These are phyloP conservation scores for Dione vanillae DNA, from an alignment of 2,888 invertebrate species.

Conservation along the genomic window DNA sequence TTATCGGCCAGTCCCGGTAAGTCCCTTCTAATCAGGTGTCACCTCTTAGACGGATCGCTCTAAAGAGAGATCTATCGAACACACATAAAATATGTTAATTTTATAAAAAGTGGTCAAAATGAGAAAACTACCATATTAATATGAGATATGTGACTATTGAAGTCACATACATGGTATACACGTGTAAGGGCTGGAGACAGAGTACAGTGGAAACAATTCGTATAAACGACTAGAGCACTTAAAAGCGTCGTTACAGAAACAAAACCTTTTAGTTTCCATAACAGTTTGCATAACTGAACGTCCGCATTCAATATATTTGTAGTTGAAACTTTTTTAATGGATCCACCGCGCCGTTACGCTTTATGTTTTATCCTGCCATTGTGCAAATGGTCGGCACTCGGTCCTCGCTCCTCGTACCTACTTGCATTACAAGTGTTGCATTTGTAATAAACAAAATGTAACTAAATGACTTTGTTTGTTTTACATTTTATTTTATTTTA, in stretches of 20 bases:
- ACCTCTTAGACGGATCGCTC: constrained; percentile 30
- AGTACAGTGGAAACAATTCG: constrained; percentile 16
- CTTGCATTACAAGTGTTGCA: background rate
- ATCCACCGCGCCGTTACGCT: background rate
- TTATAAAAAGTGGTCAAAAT: constrained; percentile 23
- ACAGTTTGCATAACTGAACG: constrained; percentile 31
- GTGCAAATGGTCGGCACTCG: background rate
- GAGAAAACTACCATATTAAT: background rate
- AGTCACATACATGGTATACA: background rate
- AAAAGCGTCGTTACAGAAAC: constrained; percentile 27
- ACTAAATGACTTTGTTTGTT: background rate
- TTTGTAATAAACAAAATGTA: background rate
- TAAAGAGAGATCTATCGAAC: constrained; percentile 29
- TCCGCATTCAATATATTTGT: constrained; percentile 32
- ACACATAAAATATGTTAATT: too few species aligned
- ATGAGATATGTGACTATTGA: too few species aligned
- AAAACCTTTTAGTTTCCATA: constrained; percentile 38
- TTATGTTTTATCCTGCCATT: constrained; percentile 25
- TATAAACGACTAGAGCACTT: constrained; percentile 20
- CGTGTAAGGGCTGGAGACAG: background rate
- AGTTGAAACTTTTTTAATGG: constrained; percentile 37
- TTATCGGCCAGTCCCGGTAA: constrained; percentile 32
- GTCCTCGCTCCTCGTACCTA: background rate
- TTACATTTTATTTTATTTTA: background rate
- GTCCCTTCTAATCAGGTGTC: constrained; percentile 33